Evolutionary conservation across 2,113 vertebrate species (phyloP), one percentile per base, ranked within the genome.

Genomic region (Rhinoderma darwinii): DNA sequence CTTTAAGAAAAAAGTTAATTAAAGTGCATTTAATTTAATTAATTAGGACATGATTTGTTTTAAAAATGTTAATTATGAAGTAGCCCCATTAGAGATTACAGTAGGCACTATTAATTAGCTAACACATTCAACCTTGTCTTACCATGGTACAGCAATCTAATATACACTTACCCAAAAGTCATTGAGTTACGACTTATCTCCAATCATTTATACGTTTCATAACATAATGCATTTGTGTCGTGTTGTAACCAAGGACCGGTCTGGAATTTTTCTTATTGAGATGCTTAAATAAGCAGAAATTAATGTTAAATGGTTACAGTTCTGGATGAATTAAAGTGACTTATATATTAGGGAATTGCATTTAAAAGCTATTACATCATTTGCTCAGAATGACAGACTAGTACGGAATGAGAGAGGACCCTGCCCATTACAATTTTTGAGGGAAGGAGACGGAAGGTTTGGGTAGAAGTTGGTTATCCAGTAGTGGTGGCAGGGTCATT

Each of bases 41-140:
- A 75, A 75, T 47, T 75, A 72, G 68, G 68, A 72, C 68, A 72
- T 72, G 68, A 72, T 72, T 75, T 44, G 39, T 47, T 75, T 75
- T 44, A 75, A 75, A 73, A 44, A 75, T 75, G 73, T 75, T 75
- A 75, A 47, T 44, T 75, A 75, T 75, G 73, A 25, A 75, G 73
- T 47, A 75, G 73, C 73, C 73, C 72, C 68, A 72, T 72, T 72
- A 72, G 68, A 72, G 68, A 72, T 72, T 72, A 72, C 68, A 72
- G 68, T 72, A 25, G 68, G 20, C 39, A 25, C 68, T 72, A 72
- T 72, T 72, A 72, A 44, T 75, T 75, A 75, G 41, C 73, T n/a
- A 74, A 43, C 41, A 47, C 73, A 47, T 75, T 75, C 39, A 44
- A 41, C 68, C 68, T 72, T 39, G 68, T 72, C 35, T 72, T 72